Evolutionary conservation across 2,888 invertebrate species (phyloP).

Genomic region (Aleiodes testaceus): DNA sequence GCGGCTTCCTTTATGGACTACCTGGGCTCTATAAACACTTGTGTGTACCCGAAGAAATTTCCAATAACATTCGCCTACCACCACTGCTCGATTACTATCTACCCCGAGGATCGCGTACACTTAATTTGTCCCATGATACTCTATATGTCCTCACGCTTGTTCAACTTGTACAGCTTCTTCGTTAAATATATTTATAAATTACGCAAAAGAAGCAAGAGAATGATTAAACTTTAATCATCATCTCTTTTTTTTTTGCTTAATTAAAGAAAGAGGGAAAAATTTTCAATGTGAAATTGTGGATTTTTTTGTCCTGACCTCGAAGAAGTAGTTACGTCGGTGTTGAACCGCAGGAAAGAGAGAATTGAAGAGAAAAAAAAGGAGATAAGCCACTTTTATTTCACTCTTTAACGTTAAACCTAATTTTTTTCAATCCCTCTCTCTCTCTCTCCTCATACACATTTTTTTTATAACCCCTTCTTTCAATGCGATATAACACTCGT

Average conservation of each 20-base stretch:
- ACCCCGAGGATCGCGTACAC: slow-evolving; percentile 52
- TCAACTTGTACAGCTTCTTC: background rate
- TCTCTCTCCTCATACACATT: background rate
- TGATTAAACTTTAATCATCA: background rate
- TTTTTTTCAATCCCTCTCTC: slow-evolving; percentile 17
- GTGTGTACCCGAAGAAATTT: slow-evolving; percentile 40
- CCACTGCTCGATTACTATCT: slow-evolving; percentile 47
- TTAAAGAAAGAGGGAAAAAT: background rate
- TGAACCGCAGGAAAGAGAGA: background rate
- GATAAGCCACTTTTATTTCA: slow-evolving; percentile 29
- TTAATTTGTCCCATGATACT: slow-evolving; percentile 54
- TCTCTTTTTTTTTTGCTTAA: background rate
- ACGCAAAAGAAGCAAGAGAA: no score
- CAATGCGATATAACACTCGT: slow-evolving; percentile 49
- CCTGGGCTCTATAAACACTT: slow-evolving; percentile 35
- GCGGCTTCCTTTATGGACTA: slow-evolving; percentile 39
- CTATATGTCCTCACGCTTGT: background rate
- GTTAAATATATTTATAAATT: background rate
- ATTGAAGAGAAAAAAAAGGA: background rate
- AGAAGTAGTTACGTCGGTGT: slow-evolving; percentile 10
- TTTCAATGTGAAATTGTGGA: slow-evolving; percentile 2
- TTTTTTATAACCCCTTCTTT: slow-evolving; percentile 21
- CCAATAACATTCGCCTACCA: slow-evolving; percentile 48
- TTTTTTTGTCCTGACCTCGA: slow-evolving; percentile 11
- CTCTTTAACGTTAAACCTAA: slow-evolving; percentile 22